phyloP scores from a whole-genome alignment of 2,888 invertebrate genomes.

The Troides oblongomaculatus region DNA sequence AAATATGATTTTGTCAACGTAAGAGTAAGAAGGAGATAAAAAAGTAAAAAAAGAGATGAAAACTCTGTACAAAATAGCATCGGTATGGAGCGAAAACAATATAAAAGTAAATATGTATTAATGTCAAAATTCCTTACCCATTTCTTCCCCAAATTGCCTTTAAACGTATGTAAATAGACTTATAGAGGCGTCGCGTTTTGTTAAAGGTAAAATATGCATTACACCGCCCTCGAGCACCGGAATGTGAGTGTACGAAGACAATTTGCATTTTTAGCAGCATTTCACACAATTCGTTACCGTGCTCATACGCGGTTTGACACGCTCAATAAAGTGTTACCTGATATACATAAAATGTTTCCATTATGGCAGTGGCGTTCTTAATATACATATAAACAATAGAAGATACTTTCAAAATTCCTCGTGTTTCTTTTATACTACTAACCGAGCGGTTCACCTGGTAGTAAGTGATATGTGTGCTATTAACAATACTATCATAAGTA shows the following conservation, averaged over 20 bases:
- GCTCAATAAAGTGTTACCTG: background rate
- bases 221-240: conserved; percentile 21
- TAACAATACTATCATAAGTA: too few relatives aligned
- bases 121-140: conserved; percentile 2
- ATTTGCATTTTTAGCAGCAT: conserved; percentile 50
- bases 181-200: conserved; percentile 50
- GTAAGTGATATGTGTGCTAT: too few relatives aligned
- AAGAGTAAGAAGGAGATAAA: too few relatives aligned
- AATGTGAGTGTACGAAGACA: conserved; percentile 33
- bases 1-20: too few relatives aligned
- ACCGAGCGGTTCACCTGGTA: too few relatives aligned
- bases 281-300: conserved; percentile 17
- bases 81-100: too few relatives aligned
- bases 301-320: background rate
- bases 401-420: too few relatives aligned
- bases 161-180: conserved; percentile 41
- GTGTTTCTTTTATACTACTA: too few relatives aligned
- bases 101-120: background rate
- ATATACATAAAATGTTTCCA: conserved; percentile 1
- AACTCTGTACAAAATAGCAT: too few relatives aligned
- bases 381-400: too few relatives aligned
- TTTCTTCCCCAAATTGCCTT: background rate
- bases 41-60: too few relatives aligned
- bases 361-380: background rate
- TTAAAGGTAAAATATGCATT: conserved; percentile 52